Evolutionary conservation across 2,113 vertebrate species (phyloP).

Genomic region (Tenebrosternarchus preto): DNA sequence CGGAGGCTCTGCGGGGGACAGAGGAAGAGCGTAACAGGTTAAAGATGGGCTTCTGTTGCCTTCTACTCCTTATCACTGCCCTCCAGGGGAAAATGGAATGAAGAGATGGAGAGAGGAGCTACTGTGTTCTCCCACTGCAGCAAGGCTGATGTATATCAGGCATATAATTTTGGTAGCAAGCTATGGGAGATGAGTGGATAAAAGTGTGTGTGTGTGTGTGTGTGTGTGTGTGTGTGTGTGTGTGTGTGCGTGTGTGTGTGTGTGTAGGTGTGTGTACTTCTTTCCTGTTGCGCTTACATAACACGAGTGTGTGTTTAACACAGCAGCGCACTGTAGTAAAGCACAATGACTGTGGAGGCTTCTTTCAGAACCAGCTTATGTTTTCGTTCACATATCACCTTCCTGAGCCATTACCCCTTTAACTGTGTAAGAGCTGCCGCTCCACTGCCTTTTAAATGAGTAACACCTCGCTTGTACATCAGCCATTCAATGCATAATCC

Average conservation of each 20-base stretch:
- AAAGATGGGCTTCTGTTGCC: constrained; percentile 35
- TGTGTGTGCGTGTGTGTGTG: constrained; percentile 1
- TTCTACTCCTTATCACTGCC: constrained; percentile 63
- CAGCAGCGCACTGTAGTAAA: neutral
- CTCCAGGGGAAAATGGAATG: constrained; percentile 19
- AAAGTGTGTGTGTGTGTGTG: neutral
- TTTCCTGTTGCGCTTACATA: neutral
- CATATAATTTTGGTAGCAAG: too few species aligned
- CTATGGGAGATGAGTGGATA: neutral
- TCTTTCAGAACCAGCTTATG: constrained; percentile 13
- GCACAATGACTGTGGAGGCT: neutral
- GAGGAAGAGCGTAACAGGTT: neutral
- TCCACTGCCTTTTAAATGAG: too few species aligned
- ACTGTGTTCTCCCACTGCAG: neutral
- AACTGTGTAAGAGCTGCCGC: too few species aligned
- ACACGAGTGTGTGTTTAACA: neutral
- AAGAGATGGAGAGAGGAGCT: neutral
- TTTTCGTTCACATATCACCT: neutral
- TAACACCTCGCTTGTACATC: too few species aligned
- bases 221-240: neutral
- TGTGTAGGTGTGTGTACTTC: neutral
- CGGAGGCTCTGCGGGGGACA: neutral
- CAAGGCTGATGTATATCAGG: neutral
- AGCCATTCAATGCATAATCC: too few species aligned
- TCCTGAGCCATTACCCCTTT: too few species aligned